Base-by-base conservation (phyloP, 2,888 invertebrate species). In the Dysmachus trigonus region DNA sequence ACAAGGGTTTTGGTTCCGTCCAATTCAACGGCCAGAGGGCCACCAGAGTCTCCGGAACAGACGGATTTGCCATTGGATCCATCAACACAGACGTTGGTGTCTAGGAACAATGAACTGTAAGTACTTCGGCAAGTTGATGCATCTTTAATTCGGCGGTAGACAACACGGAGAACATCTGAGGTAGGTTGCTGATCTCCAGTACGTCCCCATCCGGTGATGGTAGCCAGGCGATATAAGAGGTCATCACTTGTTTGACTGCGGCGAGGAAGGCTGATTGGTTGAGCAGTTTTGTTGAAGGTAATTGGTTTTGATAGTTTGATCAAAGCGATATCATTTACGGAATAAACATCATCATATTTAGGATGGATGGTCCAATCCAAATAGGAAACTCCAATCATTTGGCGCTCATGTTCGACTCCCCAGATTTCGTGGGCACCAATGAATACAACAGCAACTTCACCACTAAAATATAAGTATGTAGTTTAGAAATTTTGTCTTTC, bases 281-380 rank as follows among this genome's bases (percentile, higher is more conserved):
- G 90, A 18, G 93, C 92, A 87, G 90, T 90, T 8, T 91, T 93
- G 93, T 88, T 91, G 79, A 91, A 91, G 72, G 89, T 89, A 22
- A 92, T 27, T 53, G 89, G 13, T 90, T 88, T 86, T 90, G 92
- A 92, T 33, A 92, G 88, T 6, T 89, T 89, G 51, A 92, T 89
- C 10, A 92, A 85, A 1, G 91, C 92, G 86, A 92, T 91, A 79
- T 92, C 92, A 88, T 92, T 91, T 87, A 90, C 0, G 13, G 82
- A 88, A 15, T 89, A 89, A 1, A 87, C 33, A 0, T 90, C n/a
- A 30, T 90, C 88, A 90, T 91, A 92, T 0, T 89, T 41, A 85
- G 91, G 90, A 88, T 93, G 93, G 4, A 92, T 90, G 35, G 90
- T 89, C 6, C 91, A 88, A 89, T 85, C 31, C 79, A 86, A 0